Evolutionary conservation across 2,888 invertebrate genomes (phyloP), one percentile per base, ranked within the genome.

Genomic region (Tenthredo livida): DNA sequence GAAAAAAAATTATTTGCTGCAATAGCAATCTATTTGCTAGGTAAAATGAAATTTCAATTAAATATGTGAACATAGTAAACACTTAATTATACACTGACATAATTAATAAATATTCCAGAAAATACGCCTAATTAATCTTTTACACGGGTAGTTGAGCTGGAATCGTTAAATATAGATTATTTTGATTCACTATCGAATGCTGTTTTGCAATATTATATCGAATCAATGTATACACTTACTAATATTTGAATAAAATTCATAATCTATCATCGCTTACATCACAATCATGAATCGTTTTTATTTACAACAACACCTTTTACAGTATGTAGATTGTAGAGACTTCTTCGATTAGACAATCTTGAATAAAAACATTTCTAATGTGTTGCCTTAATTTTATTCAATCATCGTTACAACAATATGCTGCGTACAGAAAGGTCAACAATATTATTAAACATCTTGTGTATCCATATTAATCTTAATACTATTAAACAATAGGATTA

Each of bases 401-500:
- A 91, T 91, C 89, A 87, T 90, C 87, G 87, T 90, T 92, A 93
- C 92, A 93, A 93, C 92, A 93, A 92, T 90, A 91, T 90, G 91
- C 90, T 90, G 91, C 88, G 87, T 90, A 90, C 89, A 89, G 90
- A 91, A 91, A 89, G 90, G 88, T 92, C 92, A 93, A 92, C 92
- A 92, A 92, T 92, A 92, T 93, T 89, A 89, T 92, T 92, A 92
- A 92, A 93, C 91, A 92, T 92, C 92, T 92, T 87, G 90, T 91
- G 91, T 92, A 91, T 91, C 90, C 90, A 89, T 88, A 89, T 91
- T 90, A 89, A 90, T 90, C 90, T 89, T 88, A 92, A 90, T 92
- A 91, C 89, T 90, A 85, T 86, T 90, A 92, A 92, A 93, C 92
- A 92, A 92, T 93, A 92, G 90, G 92, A 89, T 91, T 92, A 91